Percentiles rank a stretch among this genome's conserved stretches.
Evolutionary conservation across 1,140 invertebrate species (phyloP).

Genomic region (Eciton burchellii): DNA sequence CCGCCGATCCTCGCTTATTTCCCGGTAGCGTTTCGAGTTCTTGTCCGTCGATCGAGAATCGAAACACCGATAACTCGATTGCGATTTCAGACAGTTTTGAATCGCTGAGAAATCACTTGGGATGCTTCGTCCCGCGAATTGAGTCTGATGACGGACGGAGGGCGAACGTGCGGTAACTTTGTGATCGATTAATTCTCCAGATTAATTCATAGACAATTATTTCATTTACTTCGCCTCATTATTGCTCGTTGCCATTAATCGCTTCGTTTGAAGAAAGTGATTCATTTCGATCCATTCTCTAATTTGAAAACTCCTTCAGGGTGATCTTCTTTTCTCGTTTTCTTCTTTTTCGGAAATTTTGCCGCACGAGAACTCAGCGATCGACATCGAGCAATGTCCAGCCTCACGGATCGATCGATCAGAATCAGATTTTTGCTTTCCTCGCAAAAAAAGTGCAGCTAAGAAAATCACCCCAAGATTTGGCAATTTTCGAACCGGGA

Average conservation of each 20-base stretch:
- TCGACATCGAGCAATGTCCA: too few species aligned
- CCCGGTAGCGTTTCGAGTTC: constrained; percentile 25
- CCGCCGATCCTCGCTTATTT: constrained; percentile 21
- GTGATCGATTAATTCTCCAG: background rate
- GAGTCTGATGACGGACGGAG: background rate
- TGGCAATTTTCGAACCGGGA: constrained; percentile 32
- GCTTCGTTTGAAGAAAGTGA: too few species aligned
- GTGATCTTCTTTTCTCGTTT: too few species aligned
- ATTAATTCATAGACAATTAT: too few species aligned
- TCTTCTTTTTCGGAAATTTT: too few species aligned
- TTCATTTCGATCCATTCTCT: too few species aligned
- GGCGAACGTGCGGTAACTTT: constrained; percentile 1
- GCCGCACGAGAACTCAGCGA: too few species aligned
- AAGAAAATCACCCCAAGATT: background rate
- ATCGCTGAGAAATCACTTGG: background rate
- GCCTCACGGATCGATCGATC: background rate
- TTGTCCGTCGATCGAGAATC: constrained; percentile 16
- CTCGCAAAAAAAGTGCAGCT: background rate
- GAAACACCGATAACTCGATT: constrained; percentile 17
- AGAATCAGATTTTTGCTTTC: too few species aligned
- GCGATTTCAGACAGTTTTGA: background rate
- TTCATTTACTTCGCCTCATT: too few species aligned
- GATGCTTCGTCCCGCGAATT: background rate
- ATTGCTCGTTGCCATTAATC: too few species aligned
- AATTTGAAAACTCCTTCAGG: too few species aligned